Percentiles rank a stretch among this genome's conserved stretches.
These are phyloP conservation scores for Calidris pygmaea DNA, from an alignment of 2,113 vertebrate species.

Conservation along the genomic window DNA sequence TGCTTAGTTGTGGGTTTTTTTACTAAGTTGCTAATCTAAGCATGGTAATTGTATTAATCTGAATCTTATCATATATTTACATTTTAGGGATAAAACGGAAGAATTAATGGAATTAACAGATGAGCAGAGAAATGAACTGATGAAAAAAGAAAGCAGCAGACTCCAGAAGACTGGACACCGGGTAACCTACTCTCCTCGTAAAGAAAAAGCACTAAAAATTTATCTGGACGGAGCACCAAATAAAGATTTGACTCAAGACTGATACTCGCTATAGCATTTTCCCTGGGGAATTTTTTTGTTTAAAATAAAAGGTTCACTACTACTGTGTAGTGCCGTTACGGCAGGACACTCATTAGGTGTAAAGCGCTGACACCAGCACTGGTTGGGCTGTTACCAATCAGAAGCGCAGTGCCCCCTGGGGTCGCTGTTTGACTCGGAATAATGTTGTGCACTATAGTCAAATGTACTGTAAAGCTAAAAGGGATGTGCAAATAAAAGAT, in stretches of 20 bases:
- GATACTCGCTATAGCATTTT: slow-evolving; percentile 76
- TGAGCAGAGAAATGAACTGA: slow-evolving; percentile 93
- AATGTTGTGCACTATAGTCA: slow-evolving; percentile 96
- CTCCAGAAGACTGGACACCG: slow-evolving; percentile 96
- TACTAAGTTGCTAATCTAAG: neutral
- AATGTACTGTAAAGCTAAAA: slow-evolving; percentile 98
- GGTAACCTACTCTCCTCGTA: slow-evolving; percentile 96
- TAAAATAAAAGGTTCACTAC: slow-evolving; percentile 76
- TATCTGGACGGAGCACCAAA: slow-evolving; percentile 94
- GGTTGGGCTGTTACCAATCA: slow-evolving; percentile 79
- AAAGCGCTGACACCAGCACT: slow-evolving; percentile 83
- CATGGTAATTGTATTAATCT: neutral
- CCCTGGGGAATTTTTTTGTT: slow-evolving; percentile 73
- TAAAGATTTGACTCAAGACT: slow-evolving; percentile 95
- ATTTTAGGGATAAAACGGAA: slow-evolving; percentile 89
- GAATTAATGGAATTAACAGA: slow-evolving; percentile 92
- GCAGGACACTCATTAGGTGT: slow-evolving; percentile 78
- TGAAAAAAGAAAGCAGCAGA: slow-evolving; percentile 98
- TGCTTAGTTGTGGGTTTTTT: neutral
- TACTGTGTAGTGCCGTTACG: slow-evolving; percentile 79
- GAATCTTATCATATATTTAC: neutral
- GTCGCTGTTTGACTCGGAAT: slow-evolving; percentile 84
- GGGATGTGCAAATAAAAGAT: slow-evolving; percentile 89
- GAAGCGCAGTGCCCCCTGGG: slow-evolving; percentile 77
- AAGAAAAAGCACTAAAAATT: slow-evolving; percentile 99